Base-by-base conservation (phyloP, 2,113 vertebrate species). In the Gavialis gangeticus region DNA sequence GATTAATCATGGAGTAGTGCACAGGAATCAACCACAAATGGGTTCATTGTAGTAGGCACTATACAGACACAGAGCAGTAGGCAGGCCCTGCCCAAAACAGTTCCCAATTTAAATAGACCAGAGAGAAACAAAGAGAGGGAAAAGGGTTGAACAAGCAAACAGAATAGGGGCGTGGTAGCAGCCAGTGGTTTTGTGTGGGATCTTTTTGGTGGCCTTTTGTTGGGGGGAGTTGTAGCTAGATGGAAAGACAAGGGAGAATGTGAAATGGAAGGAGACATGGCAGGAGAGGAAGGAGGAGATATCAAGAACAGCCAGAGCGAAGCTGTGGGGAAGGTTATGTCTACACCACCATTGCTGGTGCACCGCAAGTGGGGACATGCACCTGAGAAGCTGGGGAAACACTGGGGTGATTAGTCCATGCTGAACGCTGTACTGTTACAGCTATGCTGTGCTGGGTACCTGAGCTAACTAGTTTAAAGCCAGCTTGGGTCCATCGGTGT, bases 91-190 rank as follows among this genome's bases (percentile, higher is more conserved):
- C 4, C 57, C 54, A 64, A 73, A 5, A 24, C 5, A 76, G 62
- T 6, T 57, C 82, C 17, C 18, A 34, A 5, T 16, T 16, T 64
- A 22, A 79, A 76, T 28, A n/a, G 19, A 55, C n/a, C 64, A 79
- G 62, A 73, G 21, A 62, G 21, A 2, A 11, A 4, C 2, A 24
- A 4, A 25, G 25, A 4, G 0, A 1, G 62, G 27, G n/a, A 62
- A 22, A 27, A 63, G 24, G 25, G 62, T 21, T 1, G 4, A 10
- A 21, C 3, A 16, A 63, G 21, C 0, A 0, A 4, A 34, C 2
- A 54, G 56, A 46, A 16, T 0, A 1, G 77, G 21, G 91, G 10
- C 12, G 69, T 4, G 69, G 34, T 54, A 84, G 2, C 21, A 16
- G n/a, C 55, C 3, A n/a, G 15, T 55, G 18, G n/a, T 22, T 30